phyloP scores from a whole-genome alignment of 2,797 vertebrate species.

The Aquila chrysaetos region DNA sequence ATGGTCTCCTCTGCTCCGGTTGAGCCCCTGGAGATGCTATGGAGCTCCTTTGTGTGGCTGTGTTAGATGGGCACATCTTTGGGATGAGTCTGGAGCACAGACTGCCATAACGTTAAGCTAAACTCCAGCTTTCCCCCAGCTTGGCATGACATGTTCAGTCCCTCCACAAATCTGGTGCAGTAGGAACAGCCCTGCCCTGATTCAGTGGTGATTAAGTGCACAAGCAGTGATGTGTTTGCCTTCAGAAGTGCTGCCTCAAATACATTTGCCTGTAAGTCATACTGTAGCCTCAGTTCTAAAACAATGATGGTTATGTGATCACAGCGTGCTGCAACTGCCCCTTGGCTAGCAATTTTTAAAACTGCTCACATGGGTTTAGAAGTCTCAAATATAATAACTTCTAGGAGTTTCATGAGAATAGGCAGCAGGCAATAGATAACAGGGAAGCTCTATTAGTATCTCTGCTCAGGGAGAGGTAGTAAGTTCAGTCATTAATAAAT shows the following conservation, averaged over 20 bases:
- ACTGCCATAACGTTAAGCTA: fast-evolving
- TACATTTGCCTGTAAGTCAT: not conserved
- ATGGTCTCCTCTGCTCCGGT: not conserved
- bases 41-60: not conserved
- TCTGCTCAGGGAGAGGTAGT: not conserved
- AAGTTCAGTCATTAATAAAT: not conserved
- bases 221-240: not conserved
- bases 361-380: not conserved
- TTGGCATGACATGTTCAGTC: not conserved
- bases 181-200: not conserved
- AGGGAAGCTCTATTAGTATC: not conserved
- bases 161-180: not conserved
- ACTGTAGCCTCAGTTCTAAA: not conserved
- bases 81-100: not conserved
- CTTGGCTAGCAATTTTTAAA: not conserved
- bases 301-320: not conserved
- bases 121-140: not conserved
- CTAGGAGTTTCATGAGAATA: not conserved
- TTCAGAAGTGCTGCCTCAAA: not conserved
- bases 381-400: not conserved
- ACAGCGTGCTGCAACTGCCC: not conserved
- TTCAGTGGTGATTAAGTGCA: not conserved
- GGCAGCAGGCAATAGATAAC: not conserved
- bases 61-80: not conserved
- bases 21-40: not conserved